Percentiles rank a stretch among this genome's conserved stretches.
Evolutionary conservation across 2,113 vertebrate species (phyloP).

Genomic region (Corvus moneduloides): DNA sequence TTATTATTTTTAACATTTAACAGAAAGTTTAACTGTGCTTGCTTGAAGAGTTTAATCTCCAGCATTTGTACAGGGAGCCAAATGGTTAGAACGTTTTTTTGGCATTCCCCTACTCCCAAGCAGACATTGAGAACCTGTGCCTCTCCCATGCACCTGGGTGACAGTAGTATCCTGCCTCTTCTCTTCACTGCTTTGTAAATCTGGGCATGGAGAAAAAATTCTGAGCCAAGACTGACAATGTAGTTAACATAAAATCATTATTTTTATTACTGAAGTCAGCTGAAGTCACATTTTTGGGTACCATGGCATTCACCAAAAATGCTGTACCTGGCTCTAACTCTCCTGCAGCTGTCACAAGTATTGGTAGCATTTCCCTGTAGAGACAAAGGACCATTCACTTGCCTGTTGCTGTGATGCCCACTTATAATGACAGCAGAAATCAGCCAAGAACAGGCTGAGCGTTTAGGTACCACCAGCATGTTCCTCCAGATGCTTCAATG

Average conservation of each 20-base stretch:
- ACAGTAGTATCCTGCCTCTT: background rate
- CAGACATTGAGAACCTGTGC: background rate
- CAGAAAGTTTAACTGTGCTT: background rate
- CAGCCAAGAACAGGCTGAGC: background rate
- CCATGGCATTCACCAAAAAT: background rate
- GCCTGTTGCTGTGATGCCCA: background rate
- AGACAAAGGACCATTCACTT: background rate
- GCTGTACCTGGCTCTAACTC: background rate
- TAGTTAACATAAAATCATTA: background rate
- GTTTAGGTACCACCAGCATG: background rate
- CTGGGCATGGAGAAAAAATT: background rate
- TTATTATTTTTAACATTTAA: background rate
- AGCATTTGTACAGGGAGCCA: background rate
- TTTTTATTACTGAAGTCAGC: background rate
- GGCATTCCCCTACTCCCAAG: fast-evolving
- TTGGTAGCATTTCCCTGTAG: background rate
- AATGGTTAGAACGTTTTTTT: background rate
- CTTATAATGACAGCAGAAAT: background rate
- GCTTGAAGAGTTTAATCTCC: background rate
- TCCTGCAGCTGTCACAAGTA: background rate
- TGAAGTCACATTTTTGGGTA: background rate
- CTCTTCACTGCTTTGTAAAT: background rate
- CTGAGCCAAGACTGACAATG: background rate
- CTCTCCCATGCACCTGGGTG: background rate
- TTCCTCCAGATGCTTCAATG: background rate